Percentiles rank a stretch among this genome's conserved stretches.
phyloP scores from a whole-genome alignment of 2,888 invertebrate genomes.

The Parapristionchus giblindavisi region DNA sequence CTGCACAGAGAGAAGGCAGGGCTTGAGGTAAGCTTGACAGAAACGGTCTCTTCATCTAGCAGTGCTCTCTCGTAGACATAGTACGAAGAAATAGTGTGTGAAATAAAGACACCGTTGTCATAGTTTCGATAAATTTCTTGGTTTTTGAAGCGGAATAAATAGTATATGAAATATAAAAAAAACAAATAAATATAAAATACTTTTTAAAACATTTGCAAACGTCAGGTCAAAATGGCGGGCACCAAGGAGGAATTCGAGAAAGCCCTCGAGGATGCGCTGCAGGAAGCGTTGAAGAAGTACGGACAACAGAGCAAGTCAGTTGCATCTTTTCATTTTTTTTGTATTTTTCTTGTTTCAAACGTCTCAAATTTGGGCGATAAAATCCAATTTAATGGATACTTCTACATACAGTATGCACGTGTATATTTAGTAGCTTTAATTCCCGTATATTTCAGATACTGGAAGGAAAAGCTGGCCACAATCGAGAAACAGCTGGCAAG shows the following conservation, averaged over 20 bases:
- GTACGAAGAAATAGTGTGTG: too few relatives aligned
- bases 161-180: constrained; percentile 41
- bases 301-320: constrained; percentile 50
- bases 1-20: constrained; percentile 42
- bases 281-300: constrained; percentile 59
- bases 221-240: constrained; percentile 16
- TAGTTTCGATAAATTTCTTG: too few relatives aligned
- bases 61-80: too few relatives aligned
- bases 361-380: background rate
- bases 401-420: background rate
- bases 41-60: background rate
- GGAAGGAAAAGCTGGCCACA: constrained; percentile 57
- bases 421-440: background rate
- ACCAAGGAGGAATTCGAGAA: constrained; percentile 55
- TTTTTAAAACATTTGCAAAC: too few relatives aligned
- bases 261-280: constrained; percentile 58
- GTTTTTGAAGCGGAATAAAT: background rate
- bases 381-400: background rate
- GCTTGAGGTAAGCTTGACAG: constrained; percentile 45
- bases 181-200: constrained; percentile 36
- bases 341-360: background rate
- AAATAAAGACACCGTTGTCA: too few relatives aligned
- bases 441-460: constrained; percentile 45
- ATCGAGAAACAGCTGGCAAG: constrained; percentile 48
- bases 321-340: background rate